phyloP scores from a whole-genome alignment of 2,797 vertebrate species.

The Scyliorhinus canicula region DNA sequence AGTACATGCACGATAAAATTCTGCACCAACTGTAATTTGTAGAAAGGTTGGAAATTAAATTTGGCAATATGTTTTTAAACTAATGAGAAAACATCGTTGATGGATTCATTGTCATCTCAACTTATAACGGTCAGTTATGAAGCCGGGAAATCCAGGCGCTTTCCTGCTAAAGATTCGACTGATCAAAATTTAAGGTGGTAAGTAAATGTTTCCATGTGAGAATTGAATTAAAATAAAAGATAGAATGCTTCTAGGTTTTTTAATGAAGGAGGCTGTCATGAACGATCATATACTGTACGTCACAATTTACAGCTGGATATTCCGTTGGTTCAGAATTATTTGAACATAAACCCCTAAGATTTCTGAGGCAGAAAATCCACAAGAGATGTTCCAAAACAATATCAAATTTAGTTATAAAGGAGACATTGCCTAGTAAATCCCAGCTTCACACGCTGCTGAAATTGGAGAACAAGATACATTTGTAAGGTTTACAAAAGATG shows the following conservation, averaged over 20 bases:
- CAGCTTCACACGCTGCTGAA: neutral
- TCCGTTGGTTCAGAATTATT: neutral
- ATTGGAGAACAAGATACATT: neutral
- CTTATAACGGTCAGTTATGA: neutral
- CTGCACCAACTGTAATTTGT: neutral
- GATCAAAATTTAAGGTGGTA: neutral
- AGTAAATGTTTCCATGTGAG: neutral
- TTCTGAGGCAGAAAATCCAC: neutral
- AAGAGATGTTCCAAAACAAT: neutral
- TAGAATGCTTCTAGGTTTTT: neutral
- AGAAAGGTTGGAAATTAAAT: neutral
- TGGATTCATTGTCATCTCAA: neutral
- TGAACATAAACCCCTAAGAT: neutral
- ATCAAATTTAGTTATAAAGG: neutral
- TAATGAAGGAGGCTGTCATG: neutral
- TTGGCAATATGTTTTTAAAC: neutral
- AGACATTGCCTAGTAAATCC: neutral
- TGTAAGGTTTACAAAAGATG: neutral
- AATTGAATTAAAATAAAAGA: neutral
- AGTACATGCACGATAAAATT: neutral
- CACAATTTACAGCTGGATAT: neutral
- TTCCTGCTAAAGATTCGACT: neutral
- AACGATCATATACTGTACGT: neutral
- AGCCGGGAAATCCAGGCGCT: neutral
- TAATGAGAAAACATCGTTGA: neutral